A percentile compares a stretch with the other conserved stretches of the same genome.
Conservation (phyloP, 92 coral and sea anemone genomes). For the Parazoanthus darwini region DNA sequence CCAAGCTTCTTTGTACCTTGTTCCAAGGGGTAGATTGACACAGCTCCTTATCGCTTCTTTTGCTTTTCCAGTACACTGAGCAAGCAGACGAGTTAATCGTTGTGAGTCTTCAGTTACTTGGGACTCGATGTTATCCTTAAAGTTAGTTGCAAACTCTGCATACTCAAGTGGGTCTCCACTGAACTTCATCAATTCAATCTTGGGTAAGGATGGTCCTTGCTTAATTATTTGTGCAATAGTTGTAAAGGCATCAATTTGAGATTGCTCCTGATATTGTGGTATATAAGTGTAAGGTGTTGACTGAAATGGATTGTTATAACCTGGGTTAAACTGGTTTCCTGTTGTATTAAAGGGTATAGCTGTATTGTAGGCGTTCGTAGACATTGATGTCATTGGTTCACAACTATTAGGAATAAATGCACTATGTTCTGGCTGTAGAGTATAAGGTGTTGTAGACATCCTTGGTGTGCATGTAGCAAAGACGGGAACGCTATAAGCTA, state of each 20-base stretch:
- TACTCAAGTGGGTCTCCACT: constrained; percentile 61
- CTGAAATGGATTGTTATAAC: constrained; percentile 20
- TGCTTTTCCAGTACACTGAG: too few relatives aligned
- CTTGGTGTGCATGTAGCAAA: constrained; percentile 29
- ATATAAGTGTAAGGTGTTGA: constrained; percentile 17
- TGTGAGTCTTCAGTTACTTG: constrained; percentile 71
- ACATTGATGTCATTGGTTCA: constrained; percentile 18
- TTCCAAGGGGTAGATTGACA: too few relatives aligned
- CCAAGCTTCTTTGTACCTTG: constrained; percentile 61
- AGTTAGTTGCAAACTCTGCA: constrained; percentile 56
- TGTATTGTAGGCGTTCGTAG: constrained; percentile 21
- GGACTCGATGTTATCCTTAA: constrained; percentile 58
- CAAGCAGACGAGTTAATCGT: constrained; percentile 60
- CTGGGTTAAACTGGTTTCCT: constrained; percentile 21
- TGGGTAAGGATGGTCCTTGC: constrained; percentile 64
- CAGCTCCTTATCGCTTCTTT: too few relatives aligned
- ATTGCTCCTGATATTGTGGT: constrained; percentile 22
- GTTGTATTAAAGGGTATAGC: constrained; percentile 20
- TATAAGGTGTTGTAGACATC: constrained; percentile 27
- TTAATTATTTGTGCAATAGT: constrained; percentile 43
- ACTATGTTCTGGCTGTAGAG: constrained; percentile 21
- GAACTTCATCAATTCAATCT: constrained; percentile 60
- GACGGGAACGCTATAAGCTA: constrained; percentile 23
- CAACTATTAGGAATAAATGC: constrained; percentile 20
- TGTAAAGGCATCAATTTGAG: constrained; percentile 8